Conservation (phyloP, 2,797 vertebrate species). For the Acrossocheilus wenchowensis region DNA sequence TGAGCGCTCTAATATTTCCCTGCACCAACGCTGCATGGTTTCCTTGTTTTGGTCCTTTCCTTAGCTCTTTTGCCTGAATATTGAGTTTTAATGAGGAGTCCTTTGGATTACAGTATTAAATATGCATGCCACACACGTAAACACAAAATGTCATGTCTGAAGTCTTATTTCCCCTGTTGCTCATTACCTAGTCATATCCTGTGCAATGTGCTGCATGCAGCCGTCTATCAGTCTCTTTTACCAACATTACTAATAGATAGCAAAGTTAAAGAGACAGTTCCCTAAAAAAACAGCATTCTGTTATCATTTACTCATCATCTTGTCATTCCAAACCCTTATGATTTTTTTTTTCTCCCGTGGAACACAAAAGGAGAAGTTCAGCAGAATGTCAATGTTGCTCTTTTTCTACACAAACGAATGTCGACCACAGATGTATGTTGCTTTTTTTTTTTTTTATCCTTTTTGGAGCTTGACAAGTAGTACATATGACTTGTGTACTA, state of each 20-base stretch:
- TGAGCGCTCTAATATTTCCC: background rate
- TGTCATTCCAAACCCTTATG: background rate
- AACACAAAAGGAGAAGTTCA: no score
- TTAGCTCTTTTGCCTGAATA: background rate
- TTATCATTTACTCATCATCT: background rate
- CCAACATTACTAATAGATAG: background rate
- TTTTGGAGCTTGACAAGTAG: no score
- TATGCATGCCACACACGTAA: conserved; percentile 16
- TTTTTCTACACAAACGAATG: background rate
- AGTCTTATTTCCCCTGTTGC: conserved; percentile 37
- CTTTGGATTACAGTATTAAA: conserved; percentile 1
- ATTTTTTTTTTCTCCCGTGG: no score
- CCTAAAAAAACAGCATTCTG: background rate
- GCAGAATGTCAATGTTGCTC: no score
- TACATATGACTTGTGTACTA: no score
- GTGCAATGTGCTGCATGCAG: background rate
- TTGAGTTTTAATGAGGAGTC: conserved; percentile 19
- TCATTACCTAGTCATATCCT: conserved; percentile 42
- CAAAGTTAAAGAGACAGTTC: background rate
- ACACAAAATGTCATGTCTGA: conserved; percentile 36
- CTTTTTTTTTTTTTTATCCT: no score
- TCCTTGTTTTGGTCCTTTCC: conserved; percentile 1
- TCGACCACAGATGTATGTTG: background rate
- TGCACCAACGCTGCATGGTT: background rate
- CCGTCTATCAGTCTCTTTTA: conserved; percentile 1